These are phyloP conservation scores for Ethmia dodecea DNA, from an alignment of 2,888 invertebrate species.

Conservation along the genomic window DNA sequence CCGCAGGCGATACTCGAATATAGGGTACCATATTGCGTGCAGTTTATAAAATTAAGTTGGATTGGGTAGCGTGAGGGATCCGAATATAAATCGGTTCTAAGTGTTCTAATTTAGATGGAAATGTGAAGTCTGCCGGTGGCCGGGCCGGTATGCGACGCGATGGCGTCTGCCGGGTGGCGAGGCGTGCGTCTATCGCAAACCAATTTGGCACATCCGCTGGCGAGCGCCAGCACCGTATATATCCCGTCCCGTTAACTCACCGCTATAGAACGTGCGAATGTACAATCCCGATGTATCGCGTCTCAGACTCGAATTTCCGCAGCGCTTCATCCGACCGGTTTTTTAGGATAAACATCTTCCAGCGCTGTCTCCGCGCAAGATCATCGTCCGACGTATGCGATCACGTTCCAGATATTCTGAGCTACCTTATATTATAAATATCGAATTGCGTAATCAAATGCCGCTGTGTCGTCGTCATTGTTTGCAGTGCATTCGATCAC, in stretches of 20 bases:
- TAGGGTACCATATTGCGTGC: conserved; percentile 34
- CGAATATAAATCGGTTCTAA: conserved; percentile 36
- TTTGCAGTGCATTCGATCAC: conserved; percentile 51
- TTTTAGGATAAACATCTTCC: conserved; percentile 26
- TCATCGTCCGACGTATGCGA: conserved; percentile 20
- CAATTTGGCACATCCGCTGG: conserved; percentile 74
- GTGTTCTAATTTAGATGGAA: conserved; percentile 43
- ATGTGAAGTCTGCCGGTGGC: conserved; percentile 52
- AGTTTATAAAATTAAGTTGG: conserved; percentile 25
- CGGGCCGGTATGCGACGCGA: conserved; percentile 64
- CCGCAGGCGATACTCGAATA: conserved; percentile 31
- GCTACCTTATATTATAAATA: conserved; percentile 24
- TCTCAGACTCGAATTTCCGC: conserved; percentile 25
- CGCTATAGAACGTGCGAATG: conserved; percentile 28
- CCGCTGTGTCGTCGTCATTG: conserved; percentile 43
- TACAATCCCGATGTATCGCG: conserved; percentile 31
- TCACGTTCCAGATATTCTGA: conserved; percentile 17
- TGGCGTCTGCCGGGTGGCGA: conserved; percentile 68
- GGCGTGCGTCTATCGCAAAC: conserved; percentile 57
- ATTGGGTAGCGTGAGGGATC: conserved; percentile 31
- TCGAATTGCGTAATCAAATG: conserved; percentile 45
- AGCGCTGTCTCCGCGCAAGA: conserved; percentile 19
- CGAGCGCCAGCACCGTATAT: conserved; percentile 64
- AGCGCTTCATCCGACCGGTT: conserved; percentile 23
- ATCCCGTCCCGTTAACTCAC: conserved; percentile 39